Conservation (phyloP, 1,140 invertebrate species). For the Drosophila saltans region DNA sequence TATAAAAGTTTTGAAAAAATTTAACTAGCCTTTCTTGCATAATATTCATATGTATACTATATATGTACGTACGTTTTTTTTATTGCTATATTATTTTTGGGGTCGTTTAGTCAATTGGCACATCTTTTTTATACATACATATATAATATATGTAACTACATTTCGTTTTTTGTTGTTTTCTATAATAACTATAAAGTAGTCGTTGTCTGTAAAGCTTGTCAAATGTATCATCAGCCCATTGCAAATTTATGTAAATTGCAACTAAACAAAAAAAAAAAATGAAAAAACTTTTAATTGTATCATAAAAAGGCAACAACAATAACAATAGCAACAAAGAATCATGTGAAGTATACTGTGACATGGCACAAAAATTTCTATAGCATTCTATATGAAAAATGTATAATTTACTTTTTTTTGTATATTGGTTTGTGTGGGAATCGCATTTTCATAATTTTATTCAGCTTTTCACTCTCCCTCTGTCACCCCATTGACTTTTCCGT, state of each 20-base stretch:
- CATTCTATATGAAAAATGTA: not conserved
- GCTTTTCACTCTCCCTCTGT: not conserved
- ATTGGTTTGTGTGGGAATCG: conserved; percentile 12
- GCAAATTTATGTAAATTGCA: conserved; percentile 67
- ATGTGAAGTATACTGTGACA: conserved; percentile 22
- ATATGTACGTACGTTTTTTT: conserved; percentile 10
- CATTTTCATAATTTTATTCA: conserved; percentile 39
- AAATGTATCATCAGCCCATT: conserved; percentile 23
- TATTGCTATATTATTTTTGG: conserved; percentile 17
- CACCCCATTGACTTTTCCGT: not conserved
- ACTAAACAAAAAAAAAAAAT: conserved; percentile 28
- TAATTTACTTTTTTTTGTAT: too few species aligned
- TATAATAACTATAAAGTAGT: conserved; percentile 20
- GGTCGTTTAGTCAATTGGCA: conserved; percentile 31
- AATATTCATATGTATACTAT: not conserved
- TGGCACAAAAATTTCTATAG: conserved; percentile 18
- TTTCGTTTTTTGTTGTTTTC: not conserved
- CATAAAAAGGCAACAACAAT: conserved; percentile 13
- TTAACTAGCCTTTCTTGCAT: not conserved
- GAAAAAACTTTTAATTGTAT: conserved; percentile 50
- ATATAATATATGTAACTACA: not conserved
- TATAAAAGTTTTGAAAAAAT: conserved; percentile 1
- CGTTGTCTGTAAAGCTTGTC: not conserved
- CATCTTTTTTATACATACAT: not conserved
- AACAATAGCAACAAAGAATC: conserved; percentile 20